Evolutionary conservation across 2,888 invertebrate genomes (phyloP).

Genomic region (Microplitis manilae): DNA sequence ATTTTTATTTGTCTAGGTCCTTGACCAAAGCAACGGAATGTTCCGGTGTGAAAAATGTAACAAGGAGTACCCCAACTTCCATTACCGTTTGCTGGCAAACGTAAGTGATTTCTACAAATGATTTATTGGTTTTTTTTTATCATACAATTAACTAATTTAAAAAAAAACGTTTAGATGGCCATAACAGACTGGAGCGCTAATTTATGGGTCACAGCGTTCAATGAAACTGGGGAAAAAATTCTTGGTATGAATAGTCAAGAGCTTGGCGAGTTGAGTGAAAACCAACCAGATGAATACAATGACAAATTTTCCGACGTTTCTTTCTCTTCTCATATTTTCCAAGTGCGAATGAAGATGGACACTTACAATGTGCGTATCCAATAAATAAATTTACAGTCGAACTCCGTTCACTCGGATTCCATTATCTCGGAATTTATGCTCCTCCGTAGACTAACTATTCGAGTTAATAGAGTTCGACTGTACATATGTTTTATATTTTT

Average conservation of each 20-base stretch:
- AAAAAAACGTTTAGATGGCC: conserved; percentile 77
- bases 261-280: conserved; percentile 83
- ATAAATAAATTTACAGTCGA: background rate
- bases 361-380: conserved; percentile 85
- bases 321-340: conserved; percentile 87
- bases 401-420: background rate
- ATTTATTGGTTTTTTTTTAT: background rate
- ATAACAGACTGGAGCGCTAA: conserved; percentile 90
- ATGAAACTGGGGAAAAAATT: conserved; percentile 85
- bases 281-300: conserved; percentile 78
- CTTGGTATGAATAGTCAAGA: conserved; percentile 82
- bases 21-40: conserved; percentile 89
- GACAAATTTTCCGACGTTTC: conserved; percentile 81
- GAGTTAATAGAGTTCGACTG: conserved; percentile 33
- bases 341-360: conserved; percentile 91
- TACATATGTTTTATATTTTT: conserved; percentile 45
- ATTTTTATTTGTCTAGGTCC: conserved; percentile 71
- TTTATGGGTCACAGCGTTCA: conserved; percentile 94
- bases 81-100: conserved; percentile 85
- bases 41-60: conserved; percentile 97
- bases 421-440: too few relatives aligned
- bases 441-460: too few relatives aligned
- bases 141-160: conserved; percentile 14
- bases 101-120: conserved; percentile 75
- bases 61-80: conserved; percentile 86